These are phyloP conservation scores for Candidula unifasciata DNA, from an alignment of 2,888 invertebrate species.

Conservation along the genomic window DNA sequence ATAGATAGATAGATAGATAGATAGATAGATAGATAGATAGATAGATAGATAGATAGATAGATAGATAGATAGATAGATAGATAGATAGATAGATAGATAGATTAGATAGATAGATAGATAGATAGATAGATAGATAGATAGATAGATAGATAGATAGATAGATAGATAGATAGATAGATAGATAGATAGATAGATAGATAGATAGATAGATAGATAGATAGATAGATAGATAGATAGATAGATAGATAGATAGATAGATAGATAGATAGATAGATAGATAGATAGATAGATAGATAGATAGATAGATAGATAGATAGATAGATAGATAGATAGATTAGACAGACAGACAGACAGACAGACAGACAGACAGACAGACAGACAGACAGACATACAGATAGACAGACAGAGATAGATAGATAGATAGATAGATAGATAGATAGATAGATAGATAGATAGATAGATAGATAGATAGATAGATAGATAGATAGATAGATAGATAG, in stretches of 20 bases:
- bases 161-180: neutral
- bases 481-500: too few species aligned
- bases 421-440: constrained; percentile 5
- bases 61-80: neutral
- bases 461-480: constrained; percentile 22
- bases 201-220: neutral
- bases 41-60: neutral
- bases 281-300: neutral
- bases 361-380: too few species aligned
- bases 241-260: constrained; percentile 18
- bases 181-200: neutral
- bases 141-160: constrained; percentile 4
- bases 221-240: neutral
- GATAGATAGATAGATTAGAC: too few species aligned
- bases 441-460: constrained; percentile 15
- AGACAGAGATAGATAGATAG: too few species aligned
- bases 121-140: neutral
- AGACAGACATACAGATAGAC: too few species aligned
- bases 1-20: neutral
- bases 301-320: constrained; percentile 18
- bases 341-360: neutral
- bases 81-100: neutral
- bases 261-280: neutral
- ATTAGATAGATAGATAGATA: constrained; percentile 1
- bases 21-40: too few species aligned